These are phyloP conservation scores for Natrix natrix DNA, from an alignment of 2,797 vertebrate species.

Conservation along the genomic window DNA sequence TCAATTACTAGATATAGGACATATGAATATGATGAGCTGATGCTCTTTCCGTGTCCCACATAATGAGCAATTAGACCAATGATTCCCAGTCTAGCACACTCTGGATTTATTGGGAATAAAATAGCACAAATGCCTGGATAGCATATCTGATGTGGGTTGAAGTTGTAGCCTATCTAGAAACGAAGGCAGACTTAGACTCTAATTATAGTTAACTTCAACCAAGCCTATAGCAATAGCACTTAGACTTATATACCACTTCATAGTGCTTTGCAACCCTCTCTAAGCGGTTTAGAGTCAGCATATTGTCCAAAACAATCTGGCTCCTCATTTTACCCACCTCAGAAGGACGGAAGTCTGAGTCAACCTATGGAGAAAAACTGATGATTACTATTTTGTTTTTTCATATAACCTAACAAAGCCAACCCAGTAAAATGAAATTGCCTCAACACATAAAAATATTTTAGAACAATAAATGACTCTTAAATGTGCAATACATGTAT, in stretches of 20 bases:
- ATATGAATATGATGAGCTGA: background rate
- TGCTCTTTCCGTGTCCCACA: background rate
- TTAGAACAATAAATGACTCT: background rate
- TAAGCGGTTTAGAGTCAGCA: too few relatives aligned
- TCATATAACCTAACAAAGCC: background rate
- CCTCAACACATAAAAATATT: background rate
- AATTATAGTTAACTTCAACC: background rate
- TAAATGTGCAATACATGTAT: background rate
- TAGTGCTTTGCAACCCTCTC: too few relatives aligned
- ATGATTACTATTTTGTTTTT: background rate
- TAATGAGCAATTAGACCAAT: background rate
- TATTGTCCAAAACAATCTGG: too few relatives aligned
- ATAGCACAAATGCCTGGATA: background rate
- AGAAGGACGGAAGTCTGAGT: too few relatives aligned
- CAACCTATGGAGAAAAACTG: background rate
- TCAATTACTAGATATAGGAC: background rate
- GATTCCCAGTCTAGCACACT: background rate
- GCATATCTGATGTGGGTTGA: background rate
- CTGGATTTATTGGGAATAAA: background rate
- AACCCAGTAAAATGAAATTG: background rate
- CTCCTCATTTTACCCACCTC: too few relatives aligned
- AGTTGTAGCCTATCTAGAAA: background rate
- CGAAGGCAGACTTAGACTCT: background rate
- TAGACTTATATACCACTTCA: too few relatives aligned
- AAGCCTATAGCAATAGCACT: too few relatives aligned